Evolutionary conservation across 2,113 vertebrate species (phyloP).

Genomic region (Sula dactylatra): DNA sequence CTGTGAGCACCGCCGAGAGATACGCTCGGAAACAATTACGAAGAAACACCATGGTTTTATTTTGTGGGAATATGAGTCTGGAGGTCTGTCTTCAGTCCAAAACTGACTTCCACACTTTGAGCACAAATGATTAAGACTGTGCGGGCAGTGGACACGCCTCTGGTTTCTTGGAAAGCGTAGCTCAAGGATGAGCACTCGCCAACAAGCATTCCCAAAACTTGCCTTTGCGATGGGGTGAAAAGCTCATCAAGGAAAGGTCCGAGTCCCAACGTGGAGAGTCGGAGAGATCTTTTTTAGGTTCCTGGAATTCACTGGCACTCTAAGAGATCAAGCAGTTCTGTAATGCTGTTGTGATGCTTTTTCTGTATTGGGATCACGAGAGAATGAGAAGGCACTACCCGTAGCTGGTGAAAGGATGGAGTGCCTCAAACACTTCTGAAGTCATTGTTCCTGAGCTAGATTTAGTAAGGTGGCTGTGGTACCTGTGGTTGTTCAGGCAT

Average conservation of each 20-base stretch:
- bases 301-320: neutral
- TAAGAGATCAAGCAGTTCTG: neutral
- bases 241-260: neutral
- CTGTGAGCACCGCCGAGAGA: accelerated
- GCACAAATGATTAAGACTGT: neutral
- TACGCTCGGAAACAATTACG: neutral
- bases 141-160: accelerated
- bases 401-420: neutral
- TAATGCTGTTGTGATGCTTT: neutral
- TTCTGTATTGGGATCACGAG: neutral
- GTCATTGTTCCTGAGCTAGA: accelerated
- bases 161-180: neutral
- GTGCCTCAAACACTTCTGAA: neutral
- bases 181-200: accelerated
- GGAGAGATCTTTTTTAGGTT: neutral
- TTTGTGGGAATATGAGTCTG: neutral
- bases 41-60: neutral
- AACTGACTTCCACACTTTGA: neutral
- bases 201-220: neutral
- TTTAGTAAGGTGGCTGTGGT: too few species aligned
- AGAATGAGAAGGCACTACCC: neutral
- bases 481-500: neutral
- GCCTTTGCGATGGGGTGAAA: neutral
- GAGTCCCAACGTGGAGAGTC: neutral
- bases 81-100: neutral